Evolutionary conservation across 2,797 vertebrate species (phyloP).

Genomic region (Australoheros facetus): DNA sequence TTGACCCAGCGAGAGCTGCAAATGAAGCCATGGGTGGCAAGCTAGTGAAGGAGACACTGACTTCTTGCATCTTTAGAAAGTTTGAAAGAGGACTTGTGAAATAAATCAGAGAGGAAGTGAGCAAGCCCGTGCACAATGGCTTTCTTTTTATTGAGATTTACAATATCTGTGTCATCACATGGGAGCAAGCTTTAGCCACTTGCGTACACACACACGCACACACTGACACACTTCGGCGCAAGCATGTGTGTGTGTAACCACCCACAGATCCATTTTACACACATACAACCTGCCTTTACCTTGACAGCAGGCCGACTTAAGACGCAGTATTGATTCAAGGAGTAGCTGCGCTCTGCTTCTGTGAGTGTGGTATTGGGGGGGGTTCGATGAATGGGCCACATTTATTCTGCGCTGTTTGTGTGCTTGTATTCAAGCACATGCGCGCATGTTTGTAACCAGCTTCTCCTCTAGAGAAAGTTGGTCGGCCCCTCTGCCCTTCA

Average conservation of each 20-base stretch:
- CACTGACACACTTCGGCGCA: background rate
- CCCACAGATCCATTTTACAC: conserved; percentile 23
- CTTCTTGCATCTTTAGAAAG: conserved; percentile 52
- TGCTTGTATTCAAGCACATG: conserved; percentile 39
- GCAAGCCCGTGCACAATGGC: conserved; percentile 9
- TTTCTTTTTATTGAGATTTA: conserved; percentile 42
- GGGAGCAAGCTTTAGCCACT: conserved; percentile 27
- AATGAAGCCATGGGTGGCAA: conserved; percentile 55
- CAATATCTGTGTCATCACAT: conserved; percentile 25
- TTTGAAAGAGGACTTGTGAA: conserved; percentile 51
- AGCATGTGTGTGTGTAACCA: background rate
- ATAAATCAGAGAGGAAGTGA: conserved; percentile 43
- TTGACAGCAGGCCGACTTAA: conserved; percentile 66
- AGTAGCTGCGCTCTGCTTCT: conserved; percentile 30
- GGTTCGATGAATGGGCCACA: conserved; percentile 25
- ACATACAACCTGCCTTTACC: conserved; percentile 56
- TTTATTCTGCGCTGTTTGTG: conserved; percentile 49
- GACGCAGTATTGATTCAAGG: conserved; percentile 71
- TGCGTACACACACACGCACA: background rate
- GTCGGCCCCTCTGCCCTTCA: conserved; percentile 76
- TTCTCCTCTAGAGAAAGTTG: conserved; percentile 70
- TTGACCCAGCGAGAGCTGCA: conserved; percentile 56
- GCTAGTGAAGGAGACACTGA: conserved; percentile 54
- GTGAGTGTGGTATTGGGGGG: background rate
- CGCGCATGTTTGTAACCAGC: conserved; percentile 11